These are phyloP conservation scores for Drosophila fulvimacula DNA, from an alignment of 2,888 invertebrate genomes.

Conservation along the genomic window DNA sequence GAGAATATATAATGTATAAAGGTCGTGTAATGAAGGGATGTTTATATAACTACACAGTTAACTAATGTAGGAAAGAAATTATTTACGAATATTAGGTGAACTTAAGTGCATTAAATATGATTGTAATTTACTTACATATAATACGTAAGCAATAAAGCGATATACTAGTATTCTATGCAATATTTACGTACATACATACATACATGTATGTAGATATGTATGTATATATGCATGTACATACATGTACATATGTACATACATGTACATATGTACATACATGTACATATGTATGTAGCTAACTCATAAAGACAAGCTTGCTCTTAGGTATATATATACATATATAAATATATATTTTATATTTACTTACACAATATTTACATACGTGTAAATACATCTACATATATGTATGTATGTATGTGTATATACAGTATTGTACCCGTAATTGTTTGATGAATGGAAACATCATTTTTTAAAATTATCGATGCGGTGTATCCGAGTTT, in stretches of 20 bases:
- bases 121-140: neutral
- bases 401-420: neutral
- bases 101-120: neutral
- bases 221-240: no score
- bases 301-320: no score
- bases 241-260: no score
- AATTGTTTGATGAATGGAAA: no score
- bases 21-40: constrained; percentile 2
- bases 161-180: no score
- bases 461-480: no score
- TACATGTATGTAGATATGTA: no score
- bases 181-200: no score
- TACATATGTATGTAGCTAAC: neutral
- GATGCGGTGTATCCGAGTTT: no score
- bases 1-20: constrained; percentile 12
- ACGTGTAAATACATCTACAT: neutral
- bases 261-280: neutral
- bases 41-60: constrained; percentile 26
- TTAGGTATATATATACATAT: no score
- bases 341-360: no score
- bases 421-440: no score
- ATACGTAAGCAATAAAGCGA: neutral
- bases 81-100: neutral
- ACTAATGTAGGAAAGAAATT: neutral
- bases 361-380: neutral